These are phyloP conservation scores for Homarus gammarus DNA, from an alignment of 2,888 invertebrate species.

Conservation along the genomic window DNA sequence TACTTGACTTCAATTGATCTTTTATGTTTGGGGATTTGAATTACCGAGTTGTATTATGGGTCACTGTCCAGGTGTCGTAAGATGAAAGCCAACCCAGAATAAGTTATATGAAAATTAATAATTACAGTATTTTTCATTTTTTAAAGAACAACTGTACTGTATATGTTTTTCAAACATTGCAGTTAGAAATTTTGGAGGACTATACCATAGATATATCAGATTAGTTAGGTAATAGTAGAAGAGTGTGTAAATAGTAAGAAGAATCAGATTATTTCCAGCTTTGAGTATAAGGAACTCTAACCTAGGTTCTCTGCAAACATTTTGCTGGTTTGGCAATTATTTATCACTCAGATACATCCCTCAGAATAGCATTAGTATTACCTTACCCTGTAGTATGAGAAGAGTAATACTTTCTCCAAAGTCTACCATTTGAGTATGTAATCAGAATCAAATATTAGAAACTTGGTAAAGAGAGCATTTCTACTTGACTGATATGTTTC, in stretches of 20 bases:
- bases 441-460: neutral
- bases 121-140: neutral
- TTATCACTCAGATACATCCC: neutral
- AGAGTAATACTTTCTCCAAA: neutral
- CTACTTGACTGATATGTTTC: neutral
- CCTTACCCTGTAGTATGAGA: neutral
- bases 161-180: no score
- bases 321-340: neutral
- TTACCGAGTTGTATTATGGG: neutral
- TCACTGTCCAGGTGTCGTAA: neutral
- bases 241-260: neutral
- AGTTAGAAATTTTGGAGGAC: no score
- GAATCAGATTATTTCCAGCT: neutral
- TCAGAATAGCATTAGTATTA: neutral
- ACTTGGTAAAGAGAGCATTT: constrained; percentile 2
- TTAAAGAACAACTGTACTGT: neutral
- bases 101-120: neutral
- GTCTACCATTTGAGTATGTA: neutral
- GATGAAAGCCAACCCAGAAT: neutral
- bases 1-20: neutral
- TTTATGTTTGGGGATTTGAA: neutral
- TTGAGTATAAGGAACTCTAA: neutral
- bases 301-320: neutral
- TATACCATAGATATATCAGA: no score
- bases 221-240: neutral